phyloP scores from a whole-genome alignment of 2,888 invertebrate species.

The Lysandra bellargus region DNA sequence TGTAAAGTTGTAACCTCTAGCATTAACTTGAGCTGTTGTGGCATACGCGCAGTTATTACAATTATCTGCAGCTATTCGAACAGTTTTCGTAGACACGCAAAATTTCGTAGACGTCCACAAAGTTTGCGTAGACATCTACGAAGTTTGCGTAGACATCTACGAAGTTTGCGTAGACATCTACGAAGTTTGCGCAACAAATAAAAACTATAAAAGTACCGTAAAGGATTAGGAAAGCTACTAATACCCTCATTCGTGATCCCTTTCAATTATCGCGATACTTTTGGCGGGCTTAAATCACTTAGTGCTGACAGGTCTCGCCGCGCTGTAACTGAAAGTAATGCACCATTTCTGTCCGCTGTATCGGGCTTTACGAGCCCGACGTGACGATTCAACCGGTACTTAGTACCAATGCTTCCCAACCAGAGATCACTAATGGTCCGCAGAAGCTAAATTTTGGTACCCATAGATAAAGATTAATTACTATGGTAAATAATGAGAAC shows the following conservation, averaged over 20 bases:
- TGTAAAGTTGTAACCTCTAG: too few species aligned
- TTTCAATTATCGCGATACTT: constrained; percentile 37
- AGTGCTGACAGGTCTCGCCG: constrained; percentile 39
- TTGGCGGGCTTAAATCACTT: constrained; percentile 51
- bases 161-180: neutral
- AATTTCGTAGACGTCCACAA: too few species aligned
- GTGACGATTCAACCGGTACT: constrained; percentile 45
- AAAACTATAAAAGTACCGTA: neutral
- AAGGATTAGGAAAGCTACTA: neutral
- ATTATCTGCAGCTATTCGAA: too few species aligned
- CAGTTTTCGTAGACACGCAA: too few species aligned
- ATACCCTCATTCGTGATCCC: neutral
- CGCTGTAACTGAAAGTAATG: constrained; percentile 65
- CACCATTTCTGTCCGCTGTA: constrained; percentile 63
- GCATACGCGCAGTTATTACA: too few species aligned
- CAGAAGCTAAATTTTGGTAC: neutral
- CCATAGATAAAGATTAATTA: too few species aligned
- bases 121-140: too few species aligned
- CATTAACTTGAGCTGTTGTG: too few species aligned
- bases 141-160: neutral
- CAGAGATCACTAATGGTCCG: neutral
- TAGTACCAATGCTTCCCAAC: neutral
- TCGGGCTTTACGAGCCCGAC: constrained; percentile 64
- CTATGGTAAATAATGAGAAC: too few species aligned
- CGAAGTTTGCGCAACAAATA: neutral